Conservation (phyloP, 2,888 invertebrate species). For the Noctua fimbriata region DNA sequence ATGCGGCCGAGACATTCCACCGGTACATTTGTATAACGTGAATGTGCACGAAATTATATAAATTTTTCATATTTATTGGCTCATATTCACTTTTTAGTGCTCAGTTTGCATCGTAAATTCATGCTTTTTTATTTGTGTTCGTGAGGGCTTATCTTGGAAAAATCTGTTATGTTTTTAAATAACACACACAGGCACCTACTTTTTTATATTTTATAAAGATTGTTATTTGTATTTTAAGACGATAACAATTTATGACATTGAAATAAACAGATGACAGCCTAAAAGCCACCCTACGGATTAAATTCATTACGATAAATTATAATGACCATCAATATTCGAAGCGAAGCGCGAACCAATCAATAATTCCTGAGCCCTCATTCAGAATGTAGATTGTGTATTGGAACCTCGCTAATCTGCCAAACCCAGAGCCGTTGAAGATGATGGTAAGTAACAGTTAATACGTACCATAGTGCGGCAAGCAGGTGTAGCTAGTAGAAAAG, state of each 20-base stretch:
- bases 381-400: conserved; percentile 53
- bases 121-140: conserved; percentile 23
- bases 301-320: conserved; percentile 35
- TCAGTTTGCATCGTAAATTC: conserved; percentile 29
- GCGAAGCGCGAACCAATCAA: conserved; percentile 34
- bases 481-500: conserved; percentile 86
- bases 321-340: conserved; percentile 48
- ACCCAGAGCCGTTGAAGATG: conserved; percentile 6
- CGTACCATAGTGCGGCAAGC: conserved; percentile 86
- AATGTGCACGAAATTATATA: conserved; percentile 31
- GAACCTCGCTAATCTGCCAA: conserved; percentile 47
- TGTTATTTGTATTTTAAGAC: background rate
- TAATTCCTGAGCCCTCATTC: conserved; percentile 42
- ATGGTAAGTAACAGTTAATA: background rate
- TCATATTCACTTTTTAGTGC: conserved; percentile 34
- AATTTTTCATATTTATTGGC: conserved; percentile 35
- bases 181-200: background rate
- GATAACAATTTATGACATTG: conserved; percentile 9
- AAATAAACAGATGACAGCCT: background rate
- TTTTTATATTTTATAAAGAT: background rate
- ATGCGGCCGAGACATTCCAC: conserved; percentile 51
- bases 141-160: conserved; percentile 1
- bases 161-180: background rate
- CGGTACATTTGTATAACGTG: conserved; percentile 15
- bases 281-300: conserved; percentile 3